Evolutionary conservation across 2,888 invertebrate species (phyloP).

Genomic region (Mesorhabditis sp.): DNA sequence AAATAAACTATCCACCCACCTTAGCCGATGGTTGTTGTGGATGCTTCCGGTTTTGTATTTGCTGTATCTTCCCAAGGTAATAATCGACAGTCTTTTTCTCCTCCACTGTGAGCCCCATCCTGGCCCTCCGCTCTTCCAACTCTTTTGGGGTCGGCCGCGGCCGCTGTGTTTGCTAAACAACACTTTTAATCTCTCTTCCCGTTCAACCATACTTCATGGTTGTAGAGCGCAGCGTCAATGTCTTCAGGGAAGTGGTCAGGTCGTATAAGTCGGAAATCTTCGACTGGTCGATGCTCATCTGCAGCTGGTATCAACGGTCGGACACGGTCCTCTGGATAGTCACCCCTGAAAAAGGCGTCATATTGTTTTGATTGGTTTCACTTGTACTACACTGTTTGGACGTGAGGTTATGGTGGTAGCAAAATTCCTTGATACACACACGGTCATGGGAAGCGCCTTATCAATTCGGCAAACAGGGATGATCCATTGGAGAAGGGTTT

Average conservation of each 20-base stretch:
- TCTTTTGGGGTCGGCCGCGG: neutral
- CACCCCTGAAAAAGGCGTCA: neutral
- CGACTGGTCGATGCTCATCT: conserved; percentile 17
- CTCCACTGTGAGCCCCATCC: conserved; percentile 42
- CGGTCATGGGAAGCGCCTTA: no score
- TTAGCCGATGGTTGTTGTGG: conserved; percentile 16
- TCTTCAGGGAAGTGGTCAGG: neutral
- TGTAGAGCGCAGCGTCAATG: conserved; percentile 4
- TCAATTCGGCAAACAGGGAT: no score
- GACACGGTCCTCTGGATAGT: conserved; percentile 5
- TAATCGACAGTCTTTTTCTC: conserved; percentile 41
- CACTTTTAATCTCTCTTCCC: neutral
- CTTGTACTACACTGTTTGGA: no score
- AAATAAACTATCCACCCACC: neutral
- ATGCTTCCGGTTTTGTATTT: conserved; percentile 39
- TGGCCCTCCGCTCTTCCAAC: conserved; percentile 5
- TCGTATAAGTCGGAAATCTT: conserved; percentile 26
- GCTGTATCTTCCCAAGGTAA: conserved; percentile 46
- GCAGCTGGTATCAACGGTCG: conserved; percentile 2
- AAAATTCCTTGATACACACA: no score
- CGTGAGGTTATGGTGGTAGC: no score
- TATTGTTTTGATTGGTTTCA: no score
- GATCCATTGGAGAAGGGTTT: no score
- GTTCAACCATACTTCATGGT: neutral
- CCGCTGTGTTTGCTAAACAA: neutral